Percentiles rank a stretch among this genome's conserved stretches.
Evolutionary conservation across 2,888 invertebrate genomes (phyloP).

Genomic region (Zhuqinia jingwanae): DNA sequence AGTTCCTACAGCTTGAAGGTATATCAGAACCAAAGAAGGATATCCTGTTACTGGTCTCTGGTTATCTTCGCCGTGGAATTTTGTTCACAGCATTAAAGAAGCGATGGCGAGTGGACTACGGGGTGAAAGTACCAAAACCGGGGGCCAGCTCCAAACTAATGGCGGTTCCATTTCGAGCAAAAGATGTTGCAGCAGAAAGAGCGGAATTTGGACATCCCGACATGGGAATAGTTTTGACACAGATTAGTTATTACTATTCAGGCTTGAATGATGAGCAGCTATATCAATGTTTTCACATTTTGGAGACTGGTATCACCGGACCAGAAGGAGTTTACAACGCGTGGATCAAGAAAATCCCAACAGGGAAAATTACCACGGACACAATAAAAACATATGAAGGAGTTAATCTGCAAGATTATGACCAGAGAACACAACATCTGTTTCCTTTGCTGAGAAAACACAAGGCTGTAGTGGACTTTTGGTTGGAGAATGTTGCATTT

Average conservation of each 20-base stretch:
- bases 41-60: conserved; percentile 65
- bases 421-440: conserved; percentile 46
- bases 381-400: conserved; percentile 28
- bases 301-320: background rate
- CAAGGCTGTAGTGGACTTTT: background rate
- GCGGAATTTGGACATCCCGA: conserved; percentile 77
- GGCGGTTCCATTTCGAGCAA: conserved; percentile 75
- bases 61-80: conserved; percentile 70
- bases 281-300: conserved; percentile 50
- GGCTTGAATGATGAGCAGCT: conserved; percentile 66
- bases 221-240: conserved; percentile 68
- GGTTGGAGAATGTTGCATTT: conserved; percentile 48
- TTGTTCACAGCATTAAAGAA: conserved; percentile 63
- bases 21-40: conserved; percentile 51
- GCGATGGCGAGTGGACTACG: conserved; percentile 76
- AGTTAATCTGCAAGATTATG: conserved; percentile 57
- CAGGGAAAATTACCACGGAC: no score
- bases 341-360: conserved; percentile 22
- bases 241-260: conserved; percentile 70
- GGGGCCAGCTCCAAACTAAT: conserved; percentile 1
- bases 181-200: conserved; percentile 73
- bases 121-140: conserved; percentile 51
- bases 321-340: conserved; percentile 27
- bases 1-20: conserved; percentile 40
- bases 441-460: conserved; percentile 57